Conservation (phyloP, 92 coral and sea anemone species). For the Epizoanthus rinbou region DNA sequence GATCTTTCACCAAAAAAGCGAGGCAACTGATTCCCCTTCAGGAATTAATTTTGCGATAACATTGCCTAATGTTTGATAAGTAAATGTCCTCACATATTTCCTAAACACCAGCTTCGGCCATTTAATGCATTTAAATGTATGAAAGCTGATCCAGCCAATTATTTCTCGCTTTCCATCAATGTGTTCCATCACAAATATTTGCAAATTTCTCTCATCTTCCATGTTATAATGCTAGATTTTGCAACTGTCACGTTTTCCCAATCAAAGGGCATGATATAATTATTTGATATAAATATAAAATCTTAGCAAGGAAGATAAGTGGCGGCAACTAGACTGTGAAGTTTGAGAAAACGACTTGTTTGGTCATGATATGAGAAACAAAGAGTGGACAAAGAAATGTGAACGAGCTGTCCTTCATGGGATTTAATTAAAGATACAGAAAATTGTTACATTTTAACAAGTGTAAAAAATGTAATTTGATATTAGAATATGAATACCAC, state of each 20-base stretch:
- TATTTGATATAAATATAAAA: neutral
- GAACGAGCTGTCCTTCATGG: no score
- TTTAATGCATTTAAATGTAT: constrained; percentile 19
- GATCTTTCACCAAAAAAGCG: constrained; percentile 2
- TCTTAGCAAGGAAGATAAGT: no score
- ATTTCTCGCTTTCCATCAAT: neutral
- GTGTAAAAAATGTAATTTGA: no score
- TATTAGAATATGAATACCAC: no score
- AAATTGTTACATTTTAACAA: no score
- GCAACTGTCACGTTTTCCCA: constrained; percentile 7
- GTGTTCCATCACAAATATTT: constrained; percentile 16
- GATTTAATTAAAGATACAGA: no score
- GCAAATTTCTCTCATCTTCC: constrained; percentile 8
- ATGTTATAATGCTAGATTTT: neutral
- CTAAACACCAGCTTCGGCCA: constrained; percentile 6
- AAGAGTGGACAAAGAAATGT: neutral
- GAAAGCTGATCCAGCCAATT: constrained; percentile 15
- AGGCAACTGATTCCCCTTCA: constrained; percentile 9
- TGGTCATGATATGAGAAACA: neutral
- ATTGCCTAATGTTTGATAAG: constrained; percentile 19
- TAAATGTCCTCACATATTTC: constrained; percentile 25
- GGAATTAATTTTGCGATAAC: constrained; percentile 14
- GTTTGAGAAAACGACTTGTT: neutral
- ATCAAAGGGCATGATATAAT: constrained; percentile 2
- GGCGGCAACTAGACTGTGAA: no score